Conservation (phyloP, 2,888 invertebrate genomes). For the Tanypteryx hageni region DNA sequence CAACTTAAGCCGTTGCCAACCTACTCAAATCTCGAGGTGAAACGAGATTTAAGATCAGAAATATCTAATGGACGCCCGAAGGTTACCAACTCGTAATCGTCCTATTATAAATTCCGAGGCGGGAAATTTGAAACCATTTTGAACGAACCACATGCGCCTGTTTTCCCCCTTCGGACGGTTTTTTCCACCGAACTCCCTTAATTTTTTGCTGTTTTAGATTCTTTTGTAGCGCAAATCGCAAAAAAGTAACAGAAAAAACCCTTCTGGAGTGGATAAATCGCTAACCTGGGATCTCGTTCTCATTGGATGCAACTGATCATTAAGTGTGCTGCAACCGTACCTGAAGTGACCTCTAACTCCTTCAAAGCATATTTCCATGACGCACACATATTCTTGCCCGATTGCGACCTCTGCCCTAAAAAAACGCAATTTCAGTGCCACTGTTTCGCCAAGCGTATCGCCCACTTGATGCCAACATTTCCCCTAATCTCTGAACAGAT, state of each 20-base stretch:
- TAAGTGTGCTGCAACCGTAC: constrained; percentile 9
- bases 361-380: background rate
- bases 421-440: constrained; percentile 46
- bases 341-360: constrained; percentile 33
- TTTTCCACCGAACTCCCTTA: no score
- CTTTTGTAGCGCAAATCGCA: background rate
- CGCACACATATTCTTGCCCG: background rate
- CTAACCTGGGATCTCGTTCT: background rate
- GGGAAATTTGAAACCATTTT: background rate
- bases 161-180: no score
- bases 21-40: constrained; percentile 27
- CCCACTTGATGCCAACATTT: constrained; percentile 37
- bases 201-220: no score
- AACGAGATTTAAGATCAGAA: background rate
- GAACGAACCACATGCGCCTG: background rate
- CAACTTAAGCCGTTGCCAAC: constrained; percentile 6
- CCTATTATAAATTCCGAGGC: background rate
- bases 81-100: constrained; percentile 3
- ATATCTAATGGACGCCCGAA: background rate
- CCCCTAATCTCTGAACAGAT: constrained; percentile 1
- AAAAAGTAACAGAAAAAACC: background rate
- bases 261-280: background rate
- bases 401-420: constrained; percentile 45
- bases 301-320: background rate
- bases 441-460: constrained; percentile 40